Evolutionary conservation across 2,888 invertebrate genomes (phyloP).

Genomic region (Rhamphomyia laevipes): DNA sequence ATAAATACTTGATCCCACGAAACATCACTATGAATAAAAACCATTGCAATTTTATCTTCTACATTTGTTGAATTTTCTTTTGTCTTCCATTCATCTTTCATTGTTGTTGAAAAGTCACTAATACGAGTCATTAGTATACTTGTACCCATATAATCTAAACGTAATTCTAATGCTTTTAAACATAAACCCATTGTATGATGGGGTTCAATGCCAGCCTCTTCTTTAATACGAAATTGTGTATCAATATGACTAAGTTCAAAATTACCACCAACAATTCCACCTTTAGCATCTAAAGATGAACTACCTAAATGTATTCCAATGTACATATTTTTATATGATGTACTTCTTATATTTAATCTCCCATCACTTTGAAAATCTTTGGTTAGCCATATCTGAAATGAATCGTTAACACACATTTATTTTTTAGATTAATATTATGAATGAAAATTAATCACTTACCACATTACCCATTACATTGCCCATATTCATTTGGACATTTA

Average conservation of each 20-base stretch:
- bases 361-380: slow-evolving; percentile 88
- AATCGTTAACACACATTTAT: too few relatives aligned
- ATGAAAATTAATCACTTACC: slow-evolving; percentile 40
- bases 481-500: slow-evolving; percentile 99
- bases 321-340: slow-evolving; percentile 86
- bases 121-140: slow-evolving; percentile 85
- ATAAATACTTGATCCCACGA: slow-evolving; percentile 69
- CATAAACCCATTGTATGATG: slow-evolving; percentile 75
- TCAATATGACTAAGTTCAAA: slow-evolving; percentile 83
- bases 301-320: slow-evolving; percentile 79
- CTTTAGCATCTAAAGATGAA: slow-evolving; percentile 88
- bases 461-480: slow-evolving; percentile 99
- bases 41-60: slow-evolving; percentile 54
- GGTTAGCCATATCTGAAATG: slow-evolving; percentile 62
- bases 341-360: slow-evolving; percentile 83
- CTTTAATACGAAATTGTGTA: slow-evolving; percentile 77
- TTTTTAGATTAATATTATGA: neutral
- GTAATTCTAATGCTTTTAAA: slow-evolving; percentile 73
- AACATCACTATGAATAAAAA: slow-evolving; percentile 84
- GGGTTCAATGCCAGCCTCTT: slow-evolving; percentile 82
- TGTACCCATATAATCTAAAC: slow-evolving; percentile 98
- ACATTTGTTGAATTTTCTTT: slow-evolving; percentile 21
- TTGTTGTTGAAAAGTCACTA: slow-evolving; percentile 64
- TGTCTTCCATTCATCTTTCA: slow-evolving; percentile 79
- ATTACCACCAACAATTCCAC: slow-evolving; percentile 94